phyloP scores from a whole-genome alignment of 2,797 vertebrate genomes.

The Lagorchestes hirsutus region DNA sequence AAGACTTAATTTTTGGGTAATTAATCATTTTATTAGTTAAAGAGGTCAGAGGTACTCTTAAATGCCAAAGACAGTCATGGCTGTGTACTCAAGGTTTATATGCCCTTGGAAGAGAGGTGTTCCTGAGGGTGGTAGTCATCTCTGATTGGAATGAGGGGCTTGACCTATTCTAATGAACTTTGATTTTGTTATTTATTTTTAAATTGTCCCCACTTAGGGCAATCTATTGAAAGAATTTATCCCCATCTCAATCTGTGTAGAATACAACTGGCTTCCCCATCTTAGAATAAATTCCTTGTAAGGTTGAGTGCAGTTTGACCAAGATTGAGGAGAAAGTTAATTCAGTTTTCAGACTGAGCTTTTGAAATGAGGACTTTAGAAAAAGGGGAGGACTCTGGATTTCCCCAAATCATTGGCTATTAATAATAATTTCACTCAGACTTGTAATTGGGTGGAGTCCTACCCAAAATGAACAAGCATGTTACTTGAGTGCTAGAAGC shows the following conservation, averaged over 20 bases:
- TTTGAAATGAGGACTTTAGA: no score
- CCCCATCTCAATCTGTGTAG: neutral
- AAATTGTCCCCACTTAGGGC: neutral
- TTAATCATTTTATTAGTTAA: neutral
- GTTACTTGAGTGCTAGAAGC: neutral
- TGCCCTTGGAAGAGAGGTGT: neutral
- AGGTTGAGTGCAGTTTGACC: no score
- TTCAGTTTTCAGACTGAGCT: neutral
- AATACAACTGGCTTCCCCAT: neutral
- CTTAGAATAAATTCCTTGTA: neutral
- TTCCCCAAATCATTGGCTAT: neutral
- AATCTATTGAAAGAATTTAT: neutral
- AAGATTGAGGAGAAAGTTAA: neutral
- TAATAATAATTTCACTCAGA: neutral
- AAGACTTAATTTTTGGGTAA: neutral
- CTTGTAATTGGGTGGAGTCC: neutral
- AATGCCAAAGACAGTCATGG: neutral
- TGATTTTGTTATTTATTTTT: neutral
- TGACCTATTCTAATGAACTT: neutral
- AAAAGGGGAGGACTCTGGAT: neutral
- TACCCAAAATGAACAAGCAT: neutral
- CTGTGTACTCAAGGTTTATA: neutral
- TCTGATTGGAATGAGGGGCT: neutral
- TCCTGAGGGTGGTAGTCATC: neutral
- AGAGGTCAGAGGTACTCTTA: neutral